Base-by-base conservation (phyloP, 2,113 vertebrate species). In the Peromyscus californicus region DNA sequence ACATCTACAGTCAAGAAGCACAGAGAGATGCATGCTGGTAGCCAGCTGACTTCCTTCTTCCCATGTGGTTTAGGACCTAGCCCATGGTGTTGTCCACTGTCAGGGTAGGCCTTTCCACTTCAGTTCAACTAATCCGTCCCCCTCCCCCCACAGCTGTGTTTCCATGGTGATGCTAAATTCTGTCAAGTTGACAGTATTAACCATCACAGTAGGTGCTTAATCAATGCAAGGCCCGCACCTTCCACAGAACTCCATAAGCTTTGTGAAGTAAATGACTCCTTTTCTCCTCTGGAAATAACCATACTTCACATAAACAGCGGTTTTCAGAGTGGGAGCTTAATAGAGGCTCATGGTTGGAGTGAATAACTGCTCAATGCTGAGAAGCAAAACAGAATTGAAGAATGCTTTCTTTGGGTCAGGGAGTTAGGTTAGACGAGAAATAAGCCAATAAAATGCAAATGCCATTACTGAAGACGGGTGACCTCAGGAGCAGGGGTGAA, bases 381-480 rank as follows among this genome's bases (percentile, higher is more conserved):
- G n/a, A 91, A 75, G 39, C 79, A 79, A 45, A 10, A 75, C 5
- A 88, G 83, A 89, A 76, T 7, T 93, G 59, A 96, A 90, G 79
- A 88, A 75, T n/a, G 16, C 17, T 90, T 96, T 83, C 89, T 92
- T 83, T 78, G 70, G 75, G 33, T 93, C 29, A 36, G 87, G 57
- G 7, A 94, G 80, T 90, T 88, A 90, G 78, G n/a, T 10, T 45
- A 45, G 54, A 89, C 7, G 45, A 75, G 16, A 4, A 42, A 88
- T 22, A 90, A 95, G 79, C 29, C 57, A 69, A 82, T 74, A 92
- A 82, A 74, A 76, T 0, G 69, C 78, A 95, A 72, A 93, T 97
- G 88, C 83, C 19, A n/a, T 51, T 90, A 89, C 2, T 10, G 67
- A 70, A 89, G 93, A 92, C 19, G 4, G 83, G 87, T 45, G 48